Base-by-base conservation (phyloP, 2,797 vertebrate species). In the Thripadectes ignobilis region DNA sequence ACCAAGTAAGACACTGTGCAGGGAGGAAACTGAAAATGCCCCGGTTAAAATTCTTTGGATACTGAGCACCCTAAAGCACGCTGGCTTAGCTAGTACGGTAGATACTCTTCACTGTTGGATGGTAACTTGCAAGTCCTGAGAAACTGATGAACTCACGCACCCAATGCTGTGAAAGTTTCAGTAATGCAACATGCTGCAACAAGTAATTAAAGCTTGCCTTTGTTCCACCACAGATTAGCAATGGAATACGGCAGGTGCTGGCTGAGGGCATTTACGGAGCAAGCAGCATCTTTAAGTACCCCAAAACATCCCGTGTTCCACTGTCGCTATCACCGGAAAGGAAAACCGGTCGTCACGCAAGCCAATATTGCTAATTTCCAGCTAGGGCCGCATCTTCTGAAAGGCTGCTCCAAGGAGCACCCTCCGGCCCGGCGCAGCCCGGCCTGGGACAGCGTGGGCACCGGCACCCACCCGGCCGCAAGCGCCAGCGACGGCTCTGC, bases 401-500 rank as follows among this genome's bases (percentile, higher is more conserved):
- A 30, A 58, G n/a, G 65, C 5, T 58, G 9, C 7, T n/a, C 69
- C 32, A 3, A 6, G 9, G 26, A 23, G 27, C 55, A 52, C 16
- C 68, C 72, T 13, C 10, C 15, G 57, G 6, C 14, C 39, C 6
- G 59, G 30, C 71, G 1, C 58, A 14, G 2, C 48, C 4, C 27
- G 16, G 49, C 38, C 26, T 9, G 41, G n/a, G 26, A 15, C 2
- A 4, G 51, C 45, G 45, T 9, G 45, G 45, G 45, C 20, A 46
- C 45, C 17, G 2, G 49, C 49, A 51, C 16, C n/a, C 5, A 1
- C 41, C 29, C 29, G 3, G 9, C 49, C 13, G 24, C n/a, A 21
- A 1, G 39, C 9, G 36, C 63, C 46, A 12, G 0, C 26, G 0
- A 3, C 23, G 0, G 36, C 49, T 41, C 3, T 0, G 14, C 34